Conservation (phyloP, 2,888 invertebrate genomes). For the Nemapogon koenigi region DNA sequence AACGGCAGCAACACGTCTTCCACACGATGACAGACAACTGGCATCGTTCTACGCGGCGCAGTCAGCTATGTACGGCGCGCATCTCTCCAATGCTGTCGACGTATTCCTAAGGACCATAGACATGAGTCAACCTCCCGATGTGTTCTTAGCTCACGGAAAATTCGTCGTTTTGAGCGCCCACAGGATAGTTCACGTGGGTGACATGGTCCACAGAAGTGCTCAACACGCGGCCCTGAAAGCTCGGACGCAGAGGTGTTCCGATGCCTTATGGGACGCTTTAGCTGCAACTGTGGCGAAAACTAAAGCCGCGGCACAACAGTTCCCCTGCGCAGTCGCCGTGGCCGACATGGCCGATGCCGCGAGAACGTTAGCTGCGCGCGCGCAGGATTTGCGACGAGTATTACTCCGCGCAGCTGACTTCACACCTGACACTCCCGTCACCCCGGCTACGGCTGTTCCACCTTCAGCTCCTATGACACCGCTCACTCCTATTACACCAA, state of each 20-base stretch:
- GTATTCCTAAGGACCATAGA: slow-evolving; percentile 91
- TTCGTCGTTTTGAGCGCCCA: slow-evolving; percentile 94
- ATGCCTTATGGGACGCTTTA: slow-evolving; percentile 80
- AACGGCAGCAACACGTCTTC: slow-evolving; percentile 61
- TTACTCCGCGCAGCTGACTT: slow-evolving; percentile 73
- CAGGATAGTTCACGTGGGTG: slow-evolving; percentile 92
- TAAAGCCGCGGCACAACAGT: slow-evolving; percentile 89
- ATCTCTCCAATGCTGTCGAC: slow-evolving; percentile 88
- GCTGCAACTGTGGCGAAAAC: slow-evolving; percentile 86
- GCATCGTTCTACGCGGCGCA: slow-evolving; percentile 89
- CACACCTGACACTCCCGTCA: slow-evolving; percentile 30
- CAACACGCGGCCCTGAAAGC: slow-evolving; percentile 75
- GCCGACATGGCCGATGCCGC: slow-evolving; percentile 95
- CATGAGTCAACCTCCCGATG: slow-evolving; percentile 92
- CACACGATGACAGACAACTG: slow-evolving; percentile 82
- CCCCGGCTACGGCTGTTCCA: slow-evolving; percentile 38
- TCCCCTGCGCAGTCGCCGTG: slow-evolving; percentile 88
- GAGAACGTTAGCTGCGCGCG: slow-evolving; percentile 83
- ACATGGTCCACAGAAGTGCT: slow-evolving; percentile 89
- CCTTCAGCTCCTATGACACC: slow-evolving; percentile 39
- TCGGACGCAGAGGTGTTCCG: slow-evolving; percentile 76
- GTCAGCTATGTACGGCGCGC: slow-evolving; percentile 82
- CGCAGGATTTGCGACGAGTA: slow-evolving; percentile 78
- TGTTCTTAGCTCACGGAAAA: slow-evolving; percentile 92
- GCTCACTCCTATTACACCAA: slow-evolving; percentile 40